Conservation (phyloP, 2,888 invertebrate genomes). For the Lordiphosa andalusiaca region DNA sequence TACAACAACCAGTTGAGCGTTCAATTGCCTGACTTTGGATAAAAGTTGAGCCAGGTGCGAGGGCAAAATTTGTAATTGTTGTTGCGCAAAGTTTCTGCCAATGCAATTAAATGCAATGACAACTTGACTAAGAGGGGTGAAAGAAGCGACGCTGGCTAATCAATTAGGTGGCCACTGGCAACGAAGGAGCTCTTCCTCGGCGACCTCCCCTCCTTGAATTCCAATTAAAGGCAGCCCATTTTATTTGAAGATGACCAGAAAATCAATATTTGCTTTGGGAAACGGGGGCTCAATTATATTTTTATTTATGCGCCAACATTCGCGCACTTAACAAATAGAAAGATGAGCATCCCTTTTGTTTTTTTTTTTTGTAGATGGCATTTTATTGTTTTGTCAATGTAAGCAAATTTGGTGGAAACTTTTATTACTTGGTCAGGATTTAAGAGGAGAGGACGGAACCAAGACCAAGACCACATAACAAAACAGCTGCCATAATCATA, state of each 20-base stretch:
- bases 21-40: slow-evolving; percentile 24
- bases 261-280: slow-evolving; percentile 45
- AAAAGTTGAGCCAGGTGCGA: slow-evolving; percentile 42
- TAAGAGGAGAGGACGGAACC: too few species aligned
- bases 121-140: slow-evolving; percentile 8
- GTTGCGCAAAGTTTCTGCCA: slow-evolving; percentile 52
- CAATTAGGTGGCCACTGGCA: slow-evolving; percentile 29
- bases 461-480: too few species aligned
- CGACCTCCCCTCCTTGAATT: slow-evolving; percentile 21
- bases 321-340: slow-evolving; percentile 62
- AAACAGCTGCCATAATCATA: too few species aligned
- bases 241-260: slow-evolving; percentile 51
- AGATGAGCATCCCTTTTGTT: slow-evolving; percentile 22
- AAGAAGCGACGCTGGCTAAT: slow-evolving; percentile 21
- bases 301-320: slow-evolving; percentile 71
- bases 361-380: slow-evolving; percentile 29
- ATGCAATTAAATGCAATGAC: slow-evolving; percentile 61
- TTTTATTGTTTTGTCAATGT: slow-evolving; percentile 72
- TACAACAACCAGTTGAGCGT: slow-evolving; percentile 11
- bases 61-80: slow-evolving; percentile 46
- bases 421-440: slow-evolving; percentile 23
- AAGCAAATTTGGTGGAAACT: slow-evolving; percentile 64
- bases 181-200: slow-evolving; percentile 20
- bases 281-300: slow-evolving; percentile 60
- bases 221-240: slow-evolving; percentile 67